phyloP scores from a whole-genome alignment of 2,113 vertebrate species.

The Ornithorhynchus anatinus region DNA sequence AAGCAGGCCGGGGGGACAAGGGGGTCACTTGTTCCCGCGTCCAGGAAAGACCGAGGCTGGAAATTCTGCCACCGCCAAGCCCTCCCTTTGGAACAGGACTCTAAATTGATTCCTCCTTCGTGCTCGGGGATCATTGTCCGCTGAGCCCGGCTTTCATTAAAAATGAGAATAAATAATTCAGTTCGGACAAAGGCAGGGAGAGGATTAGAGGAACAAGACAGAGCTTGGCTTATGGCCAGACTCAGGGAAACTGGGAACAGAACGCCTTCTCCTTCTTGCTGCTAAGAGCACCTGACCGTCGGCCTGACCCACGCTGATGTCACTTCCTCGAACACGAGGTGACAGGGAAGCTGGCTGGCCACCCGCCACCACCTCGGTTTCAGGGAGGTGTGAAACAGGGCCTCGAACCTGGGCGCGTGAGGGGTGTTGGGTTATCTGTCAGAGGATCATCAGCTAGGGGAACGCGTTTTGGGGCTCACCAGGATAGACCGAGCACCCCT shows the following conservation, averaged over 20 bases:
- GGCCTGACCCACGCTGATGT: background rate
- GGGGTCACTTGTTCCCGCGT: background rate
- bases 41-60: background rate
- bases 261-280: background rate
- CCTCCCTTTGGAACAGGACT: conserved; percentile 44
- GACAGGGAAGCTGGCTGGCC: no score
- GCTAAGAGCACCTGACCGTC: background rate
- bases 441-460: no score
- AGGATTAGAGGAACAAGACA: conserved; percentile 1
- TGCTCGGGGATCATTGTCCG: conserved; percentile 59
- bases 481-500: no score
- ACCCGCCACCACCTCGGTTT: no score
- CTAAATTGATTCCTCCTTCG: conserved; percentile 53
- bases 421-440: no score
- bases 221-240: background rate
- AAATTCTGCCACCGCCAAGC: conserved; percentile 51
- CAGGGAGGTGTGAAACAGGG: no score
- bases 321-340: no score
- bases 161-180: conserved; percentile 33
- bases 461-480: no score
- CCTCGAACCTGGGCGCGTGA: no score
- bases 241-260: background rate
- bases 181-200: conserved; percentile 15
- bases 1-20: background rate
- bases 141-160: conserved; percentile 42